These are phyloP conservation scores for Hypotaenidia philippensis DNA, from an alignment of 2,797 vertebrate genomes.

Conservation along the genomic window DNA sequence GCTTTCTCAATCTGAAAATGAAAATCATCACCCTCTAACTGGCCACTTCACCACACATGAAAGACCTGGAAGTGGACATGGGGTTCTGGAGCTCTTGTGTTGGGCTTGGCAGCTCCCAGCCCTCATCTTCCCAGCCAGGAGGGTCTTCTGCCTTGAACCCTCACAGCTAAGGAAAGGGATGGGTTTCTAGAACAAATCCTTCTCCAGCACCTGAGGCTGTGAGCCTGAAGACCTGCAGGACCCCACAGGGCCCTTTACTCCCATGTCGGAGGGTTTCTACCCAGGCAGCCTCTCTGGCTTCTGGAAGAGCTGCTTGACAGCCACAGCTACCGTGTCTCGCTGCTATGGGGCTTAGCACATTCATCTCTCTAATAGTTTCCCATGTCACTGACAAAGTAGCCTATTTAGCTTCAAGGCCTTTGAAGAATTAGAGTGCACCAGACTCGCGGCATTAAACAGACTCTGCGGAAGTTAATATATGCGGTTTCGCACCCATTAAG, in stretches of 20 bases:
- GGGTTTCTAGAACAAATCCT: neutral
- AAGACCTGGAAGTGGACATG: neutral
- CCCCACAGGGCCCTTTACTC: neutral
- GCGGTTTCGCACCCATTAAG: neutral
- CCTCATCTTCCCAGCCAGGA: neutral
- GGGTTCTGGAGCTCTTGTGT: neutral
- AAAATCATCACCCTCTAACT: neutral
- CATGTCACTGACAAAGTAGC: slow-evolving; percentile 42
- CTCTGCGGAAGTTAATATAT: slow-evolving; percentile 42
- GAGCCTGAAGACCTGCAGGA: neutral
- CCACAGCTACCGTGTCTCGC: neutral
- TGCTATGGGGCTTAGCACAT: neutral
- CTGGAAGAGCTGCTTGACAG: neutral
- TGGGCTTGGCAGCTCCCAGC: neutral
- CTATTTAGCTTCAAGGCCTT: slow-evolving; percentile 48
- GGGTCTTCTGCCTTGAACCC: neutral
- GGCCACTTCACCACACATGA: accelerated
- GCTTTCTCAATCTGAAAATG: neutral
- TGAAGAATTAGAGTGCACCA: slow-evolving; percentile 32
- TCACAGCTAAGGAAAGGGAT: neutral
- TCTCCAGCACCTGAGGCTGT: no score
- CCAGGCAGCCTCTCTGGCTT: neutral
- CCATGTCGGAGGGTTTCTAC: accelerated
- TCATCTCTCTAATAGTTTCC: slow-evolving; percentile 1
- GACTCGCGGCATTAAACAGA: neutral